These are phyloP conservation scores for Mongoloraphidia duomilia DNA, from an alignment of 2,888 invertebrate species.

Conservation along the genomic window DNA sequence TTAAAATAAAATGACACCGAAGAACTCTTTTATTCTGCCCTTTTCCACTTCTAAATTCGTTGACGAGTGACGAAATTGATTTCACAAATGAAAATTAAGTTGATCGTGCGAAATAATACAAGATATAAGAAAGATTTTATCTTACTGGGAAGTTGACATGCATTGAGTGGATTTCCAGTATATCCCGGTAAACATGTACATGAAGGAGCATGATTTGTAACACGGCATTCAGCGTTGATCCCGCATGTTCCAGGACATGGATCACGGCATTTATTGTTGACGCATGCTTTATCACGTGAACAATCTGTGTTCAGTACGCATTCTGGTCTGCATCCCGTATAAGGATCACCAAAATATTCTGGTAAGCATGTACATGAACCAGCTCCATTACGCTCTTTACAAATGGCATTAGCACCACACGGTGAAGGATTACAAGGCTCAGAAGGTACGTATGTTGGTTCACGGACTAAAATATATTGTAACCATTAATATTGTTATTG, in stretches of 20 bases:
- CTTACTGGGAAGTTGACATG: constrained; percentile 27
- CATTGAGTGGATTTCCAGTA: constrained; percentile 55
- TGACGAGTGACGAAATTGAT: too few species aligned
- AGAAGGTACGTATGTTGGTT: constrained; percentile 44
- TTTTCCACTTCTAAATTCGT: too few species aligned
- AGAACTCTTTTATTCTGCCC: too few species aligned
- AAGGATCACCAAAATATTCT: constrained; percentile 78
- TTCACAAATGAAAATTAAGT: not conserved
- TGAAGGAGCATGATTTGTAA: constrained; percentile 68
- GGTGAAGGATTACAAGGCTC: constrained; percentile 77
- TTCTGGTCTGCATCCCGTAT: constrained; percentile 72
- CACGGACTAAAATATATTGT: constrained; percentile 31
- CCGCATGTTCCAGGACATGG: constrained; percentile 76
- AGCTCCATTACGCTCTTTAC: constrained; percentile 67
- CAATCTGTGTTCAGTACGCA: constrained; percentile 77
- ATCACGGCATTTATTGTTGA: constrained; percentile 72
- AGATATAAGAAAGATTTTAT: constrained; percentile 1
- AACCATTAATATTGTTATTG: not conserved
- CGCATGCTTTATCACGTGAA: constrained; percentile 57
- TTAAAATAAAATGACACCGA: too few species aligned
- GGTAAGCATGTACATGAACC: constrained; percentile 71
- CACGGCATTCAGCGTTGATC: constrained; percentile 61
- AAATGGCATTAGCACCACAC: constrained; percentile 73
- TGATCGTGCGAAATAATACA: not conserved
- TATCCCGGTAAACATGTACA: constrained; percentile 66